phyloP scores from a whole-genome alignment of 2,113 vertebrate species.

The Erpornis zantholeuca region DNA sequence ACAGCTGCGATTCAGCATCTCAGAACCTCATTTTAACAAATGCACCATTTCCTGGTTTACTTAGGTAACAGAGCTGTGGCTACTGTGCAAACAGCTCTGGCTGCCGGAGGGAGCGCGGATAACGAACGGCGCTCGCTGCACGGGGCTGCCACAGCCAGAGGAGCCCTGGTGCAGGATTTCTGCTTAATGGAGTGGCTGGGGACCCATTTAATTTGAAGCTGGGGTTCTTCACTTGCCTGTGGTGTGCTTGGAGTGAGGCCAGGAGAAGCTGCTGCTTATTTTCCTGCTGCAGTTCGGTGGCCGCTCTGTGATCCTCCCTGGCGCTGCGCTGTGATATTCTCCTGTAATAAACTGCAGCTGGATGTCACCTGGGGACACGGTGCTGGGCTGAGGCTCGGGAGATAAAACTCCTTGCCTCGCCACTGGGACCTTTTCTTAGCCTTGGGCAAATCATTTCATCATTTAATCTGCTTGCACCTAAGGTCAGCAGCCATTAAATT shows the following conservation, averaged over 20 bases:
- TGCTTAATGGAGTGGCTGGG: constrained; percentile 64
- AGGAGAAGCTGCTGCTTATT: constrained; percentile 53
- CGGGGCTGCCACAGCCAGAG: constrained; percentile 37
- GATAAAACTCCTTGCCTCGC: constrained; percentile 27
- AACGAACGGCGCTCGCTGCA: background rate
- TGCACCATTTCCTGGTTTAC: constrained; percentile 31
- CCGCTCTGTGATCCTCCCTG: constrained; percentile 17
- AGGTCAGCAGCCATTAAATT: constrained; percentile 18
- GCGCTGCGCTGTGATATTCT: background rate
- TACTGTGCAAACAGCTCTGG: constrained; percentile 25
- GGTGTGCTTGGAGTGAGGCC: constrained; percentile 51
- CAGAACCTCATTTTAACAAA: background rate
- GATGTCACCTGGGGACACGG: constrained; percentile 16
- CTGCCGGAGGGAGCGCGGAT: constrained; percentile 34
- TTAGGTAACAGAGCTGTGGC: constrained; percentile 36
- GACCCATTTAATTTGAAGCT: constrained; percentile 65
- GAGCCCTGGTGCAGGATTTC: constrained; percentile 6
- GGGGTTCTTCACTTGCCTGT: constrained; percentile 53
- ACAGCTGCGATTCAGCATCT: background rate
- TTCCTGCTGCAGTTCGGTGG: constrained; percentile 2
- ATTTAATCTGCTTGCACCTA: constrained; percentile 16
- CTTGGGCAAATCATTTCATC: constrained; percentile 38
- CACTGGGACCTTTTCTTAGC: constrained; percentile 40
- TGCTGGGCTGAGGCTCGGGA: background rate
- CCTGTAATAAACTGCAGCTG: constrained; percentile 6